Evolutionary conservation across 2,888 invertebrate species (phyloP), one percentile per base, ranked within the genome.

Genomic region (Gandaritis pyraliata): DNA sequence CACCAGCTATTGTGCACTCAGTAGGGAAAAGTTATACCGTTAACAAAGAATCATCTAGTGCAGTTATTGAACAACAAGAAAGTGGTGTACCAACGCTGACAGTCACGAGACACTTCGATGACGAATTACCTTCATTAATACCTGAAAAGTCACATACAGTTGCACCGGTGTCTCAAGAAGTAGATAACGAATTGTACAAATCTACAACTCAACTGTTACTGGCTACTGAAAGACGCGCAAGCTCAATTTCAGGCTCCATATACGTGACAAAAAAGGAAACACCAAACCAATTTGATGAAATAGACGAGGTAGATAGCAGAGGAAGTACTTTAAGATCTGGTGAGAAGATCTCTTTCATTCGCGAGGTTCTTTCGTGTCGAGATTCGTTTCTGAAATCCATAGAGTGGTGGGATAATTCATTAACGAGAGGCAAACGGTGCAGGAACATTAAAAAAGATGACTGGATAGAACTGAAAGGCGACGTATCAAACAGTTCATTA

Each of bases 351-450:
- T 82, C 87, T 65, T 92, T 93, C 82, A 86, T 93, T 73, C 85
- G 85, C 51, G 93, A 93, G 64, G 81, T 93, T 41, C 69, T 91
- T 66, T 81, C 83, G 62, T 91, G 88, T 76, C 85, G 88, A 55
- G 93, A 93, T 72, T 72, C 86, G 23, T 93, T 93, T 69, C 73
- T 93, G 65, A 89, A 83, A 61, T 90, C 92, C 41, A 73, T 93
- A 76, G 93, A 93, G 72, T 91, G 89, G 87, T 92, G 88, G 71
- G 93, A 93, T 72, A 92, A 91, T 69, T 88, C 92, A 11, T 79
- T 93, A 62, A 89, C 88, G 15, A 84, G 91, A 70, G 82, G 83
- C 61, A 92, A 88, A 81, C 87, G 82, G 64, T 89, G 83, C 75
- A 83, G 86, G 53, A 71, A 76, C 36, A 76, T 92, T 59, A 88